Conservation (phyloP, 2,888 invertebrate genomes). For the Melieria omissa region DNA sequence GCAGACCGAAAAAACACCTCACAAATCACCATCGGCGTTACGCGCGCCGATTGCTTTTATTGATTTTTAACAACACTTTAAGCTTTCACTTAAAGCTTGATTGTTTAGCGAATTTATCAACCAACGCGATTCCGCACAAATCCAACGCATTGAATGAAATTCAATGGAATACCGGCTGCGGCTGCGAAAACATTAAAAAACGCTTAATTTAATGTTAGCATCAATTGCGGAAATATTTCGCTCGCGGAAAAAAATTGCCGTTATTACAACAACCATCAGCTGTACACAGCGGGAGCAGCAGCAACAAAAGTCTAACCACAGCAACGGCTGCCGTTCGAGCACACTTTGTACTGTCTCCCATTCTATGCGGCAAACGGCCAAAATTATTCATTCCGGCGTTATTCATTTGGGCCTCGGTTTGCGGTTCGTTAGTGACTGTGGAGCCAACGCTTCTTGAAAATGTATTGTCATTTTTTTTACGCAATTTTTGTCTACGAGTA, state of each 20-base stretch:
- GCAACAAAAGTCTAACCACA: background rate
- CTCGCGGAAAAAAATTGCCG: background rate
- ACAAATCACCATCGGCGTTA: too few relatives aligned
- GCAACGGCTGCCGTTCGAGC: too few relatives aligned
- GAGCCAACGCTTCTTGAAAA: too few relatives aligned
- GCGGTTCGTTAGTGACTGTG: too few relatives aligned
- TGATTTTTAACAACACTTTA: conserved; percentile 8
- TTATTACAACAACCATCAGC: background rate
- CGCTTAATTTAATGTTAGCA: conserved; percentile 14
- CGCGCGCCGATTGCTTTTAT: background rate
- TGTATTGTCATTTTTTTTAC: too few relatives aligned
- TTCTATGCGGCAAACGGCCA: too few relatives aligned
- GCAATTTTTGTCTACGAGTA: too few relatives aligned
- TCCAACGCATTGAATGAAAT: background rate
- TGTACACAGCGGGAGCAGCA: background rate
- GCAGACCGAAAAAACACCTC: background rate
- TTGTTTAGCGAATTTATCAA: background rate
- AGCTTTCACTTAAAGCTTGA: conserved; percentile 1
- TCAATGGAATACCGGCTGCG: background rate
- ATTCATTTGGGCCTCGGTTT: too few relatives aligned
- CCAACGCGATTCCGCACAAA: background rate
- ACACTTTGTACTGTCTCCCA: too few relatives aligned
- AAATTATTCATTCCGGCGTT: too few relatives aligned
- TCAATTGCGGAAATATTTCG: conserved; percentile 23
- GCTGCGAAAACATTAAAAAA: conserved; percentile 14